Conservation (phyloP, 2,888 invertebrate genomes). For the Lasius platythorax region DNA sequence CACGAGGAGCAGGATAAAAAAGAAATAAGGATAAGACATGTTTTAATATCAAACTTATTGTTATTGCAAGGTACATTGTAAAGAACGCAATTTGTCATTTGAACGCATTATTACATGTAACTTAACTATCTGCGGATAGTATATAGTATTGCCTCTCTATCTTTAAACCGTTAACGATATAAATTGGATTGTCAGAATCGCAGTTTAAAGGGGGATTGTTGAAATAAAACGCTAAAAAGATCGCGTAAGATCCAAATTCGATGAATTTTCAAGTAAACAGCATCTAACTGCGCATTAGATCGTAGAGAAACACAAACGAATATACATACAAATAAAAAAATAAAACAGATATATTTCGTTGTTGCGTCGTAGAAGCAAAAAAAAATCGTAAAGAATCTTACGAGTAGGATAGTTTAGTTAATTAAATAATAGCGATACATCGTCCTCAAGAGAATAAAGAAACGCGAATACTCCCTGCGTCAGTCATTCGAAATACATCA, state of each 20-base stretch:
- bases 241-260: conserved; percentile 19
- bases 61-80: conserved; percentile 61
- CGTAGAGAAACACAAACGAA: conserved; percentile 46
- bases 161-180: conserved; percentile 43
- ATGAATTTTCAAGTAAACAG: conserved; percentile 28
- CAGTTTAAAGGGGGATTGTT: not conserved
- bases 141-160: conserved; percentile 56
- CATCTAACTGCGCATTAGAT: conserved; percentile 17
- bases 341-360: conserved; percentile 37
- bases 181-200: conserved; percentile 28
- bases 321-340: conserved; percentile 34
- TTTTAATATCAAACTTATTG: conserved; percentile 58
- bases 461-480: conserved; percentile 14
- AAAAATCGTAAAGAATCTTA: conserved; percentile 3
- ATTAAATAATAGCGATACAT: conserved; percentile 28
- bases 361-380: conserved; percentile 12
- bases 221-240: conserved; percentile 24
- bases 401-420: not conserved
- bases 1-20: conserved; percentile 17
- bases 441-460: conserved; percentile 28
- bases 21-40: conserved; percentile 16
- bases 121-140: conserved; percentile 50
- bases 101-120: conserved; percentile 48
- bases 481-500: conserved; percentile 20
- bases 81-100: conserved; percentile 50